These are phyloP conservation scores for Stenurella melanura DNA, from an alignment of 2,888 invertebrate genomes.

Conservation along the genomic window DNA sequence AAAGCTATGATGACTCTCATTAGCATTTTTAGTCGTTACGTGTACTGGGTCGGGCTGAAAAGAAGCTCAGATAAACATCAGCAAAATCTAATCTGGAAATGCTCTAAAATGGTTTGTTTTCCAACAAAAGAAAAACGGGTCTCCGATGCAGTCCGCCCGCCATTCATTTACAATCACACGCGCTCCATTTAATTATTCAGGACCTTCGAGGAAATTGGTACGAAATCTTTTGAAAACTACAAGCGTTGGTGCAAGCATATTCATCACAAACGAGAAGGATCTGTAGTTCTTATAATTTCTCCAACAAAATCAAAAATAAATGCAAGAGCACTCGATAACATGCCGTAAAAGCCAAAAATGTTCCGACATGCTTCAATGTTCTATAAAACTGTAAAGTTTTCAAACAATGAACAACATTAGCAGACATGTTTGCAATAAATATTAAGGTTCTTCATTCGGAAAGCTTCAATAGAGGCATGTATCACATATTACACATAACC, in stretches of 20 bases:
- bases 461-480: no score
- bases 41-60: slow-evolving; percentile 46
- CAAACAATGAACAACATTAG: neutral
- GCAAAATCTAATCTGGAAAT: slow-evolving; percentile 42
- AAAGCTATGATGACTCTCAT: slow-evolving; percentile 40
- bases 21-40: slow-evolving; percentile 38
- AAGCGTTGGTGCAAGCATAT: no score
- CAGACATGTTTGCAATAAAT: no score
- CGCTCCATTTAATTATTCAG: neutral
- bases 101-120: slow-evolving; percentile 39
- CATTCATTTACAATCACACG: neutral
- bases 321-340: no score
- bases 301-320: no score
- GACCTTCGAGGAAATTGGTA: neutral
- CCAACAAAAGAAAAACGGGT: slow-evolving; percentile 15
- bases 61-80: slow-evolving; percentile 38
- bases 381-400: neutral
- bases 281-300: no score
- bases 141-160: neutral
- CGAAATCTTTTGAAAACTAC: neutral
- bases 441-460: no score
- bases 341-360: no score
- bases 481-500: no score
- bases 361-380: no score
- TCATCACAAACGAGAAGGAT: no score